Percentiles rank a stretch among this genome's conserved stretches.
Conservation (phyloP, 2,113 vertebrate species). For the Podilymbus podiceps region DNA sequence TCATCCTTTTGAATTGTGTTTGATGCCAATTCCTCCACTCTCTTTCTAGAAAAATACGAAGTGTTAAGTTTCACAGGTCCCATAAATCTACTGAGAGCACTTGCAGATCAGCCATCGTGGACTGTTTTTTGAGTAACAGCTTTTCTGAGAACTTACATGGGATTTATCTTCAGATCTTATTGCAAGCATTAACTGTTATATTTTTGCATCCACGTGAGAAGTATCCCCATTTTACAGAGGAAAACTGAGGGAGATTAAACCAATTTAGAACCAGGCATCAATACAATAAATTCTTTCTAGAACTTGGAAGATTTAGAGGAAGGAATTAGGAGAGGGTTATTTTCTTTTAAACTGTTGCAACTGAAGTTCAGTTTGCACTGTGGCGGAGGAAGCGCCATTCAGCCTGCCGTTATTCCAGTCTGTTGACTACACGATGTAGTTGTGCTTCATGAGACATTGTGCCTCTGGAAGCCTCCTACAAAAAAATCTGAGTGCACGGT, state of each 20-base stretch:
- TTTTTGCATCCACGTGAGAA: neutral
- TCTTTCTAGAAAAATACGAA: constrained; percentile 6
- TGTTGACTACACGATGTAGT: neutral
- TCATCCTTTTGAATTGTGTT: constrained; percentile 25
- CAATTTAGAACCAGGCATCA: neutral
- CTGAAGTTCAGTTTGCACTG: neutral
- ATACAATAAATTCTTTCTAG: neutral
- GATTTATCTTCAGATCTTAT: neutral
- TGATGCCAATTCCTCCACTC: neutral
- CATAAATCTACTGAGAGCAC: neutral
- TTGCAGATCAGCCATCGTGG: neutral
- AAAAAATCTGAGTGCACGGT: neutral
- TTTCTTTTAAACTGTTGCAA: neutral
- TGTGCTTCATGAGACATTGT: neutral
- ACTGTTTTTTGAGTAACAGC: neutral
- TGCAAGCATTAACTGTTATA: neutral
- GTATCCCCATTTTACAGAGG: neutral
- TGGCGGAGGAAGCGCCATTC: neutral
- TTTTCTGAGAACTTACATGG: neutral
- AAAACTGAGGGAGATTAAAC: neutral
- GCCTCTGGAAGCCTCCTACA: neutral
- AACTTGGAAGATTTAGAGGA: neutral
- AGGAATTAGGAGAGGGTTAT: neutral
- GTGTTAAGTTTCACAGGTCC: neutral
- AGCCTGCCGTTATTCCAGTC: neutral